phyloP scores from a whole-genome alignment of 2,888 invertebrate genomes.

The Callyntrura guangdongensis region DNA sequence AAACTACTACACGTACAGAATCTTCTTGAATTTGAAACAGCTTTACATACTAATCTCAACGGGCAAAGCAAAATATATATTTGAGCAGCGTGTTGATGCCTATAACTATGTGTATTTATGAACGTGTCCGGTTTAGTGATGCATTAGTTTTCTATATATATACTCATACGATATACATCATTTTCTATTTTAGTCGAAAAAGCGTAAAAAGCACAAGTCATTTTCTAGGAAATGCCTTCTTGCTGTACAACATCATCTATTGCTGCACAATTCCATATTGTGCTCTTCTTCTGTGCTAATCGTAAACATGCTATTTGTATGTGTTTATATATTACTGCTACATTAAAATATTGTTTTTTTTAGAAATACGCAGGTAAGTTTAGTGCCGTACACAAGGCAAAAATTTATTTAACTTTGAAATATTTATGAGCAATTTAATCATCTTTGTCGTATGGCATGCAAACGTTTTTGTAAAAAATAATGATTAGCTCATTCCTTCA shows the following conservation, averaged over 20 bases:
- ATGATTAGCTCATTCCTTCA: conserved; percentile 10
- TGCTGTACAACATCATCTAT: neutral
- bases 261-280: neutral
- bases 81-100: neutral
- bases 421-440: no score
- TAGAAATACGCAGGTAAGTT: no score
- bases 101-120: neutral
- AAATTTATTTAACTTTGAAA: no score
- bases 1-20: neutral
- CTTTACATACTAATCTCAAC: no score
- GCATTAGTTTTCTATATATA: neutral
- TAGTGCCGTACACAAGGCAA: no score
- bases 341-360: no score
- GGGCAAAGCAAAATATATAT: no score
- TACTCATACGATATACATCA: neutral
- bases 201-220: conserved; percentile 38
- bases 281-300: no score
- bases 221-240: conserved; percentile 29
- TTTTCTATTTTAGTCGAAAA: conserved; percentile 6
- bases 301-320: no score
- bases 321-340: no score
- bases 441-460: no score
- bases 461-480: neutral
- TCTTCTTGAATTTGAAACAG: neutral
- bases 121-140: neutral